Evolutionary conservation across 2,888 invertebrate species (phyloP), one percentile per base, ranked within the genome.

Genomic region (Steinernema scapterisci): DNA sequence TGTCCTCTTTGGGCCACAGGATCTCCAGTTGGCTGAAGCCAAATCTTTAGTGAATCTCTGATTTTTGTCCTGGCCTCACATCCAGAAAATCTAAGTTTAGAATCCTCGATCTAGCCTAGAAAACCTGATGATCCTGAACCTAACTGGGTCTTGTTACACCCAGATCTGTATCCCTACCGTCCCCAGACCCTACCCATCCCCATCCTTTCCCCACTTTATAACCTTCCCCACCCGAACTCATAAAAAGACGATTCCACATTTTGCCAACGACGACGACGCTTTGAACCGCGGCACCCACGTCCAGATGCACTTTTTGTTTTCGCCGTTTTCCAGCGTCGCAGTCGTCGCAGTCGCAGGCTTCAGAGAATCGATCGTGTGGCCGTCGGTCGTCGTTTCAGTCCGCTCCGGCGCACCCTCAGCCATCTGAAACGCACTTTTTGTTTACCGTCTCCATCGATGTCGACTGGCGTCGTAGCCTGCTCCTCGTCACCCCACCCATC

Each of bases 231-330:
- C 21, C n/a, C 52, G 52, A 19, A 52, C 52, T 52, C 52, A 21
- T 23, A 19, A 52, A 23, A 52, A 23, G 21, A 38, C 3, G 38
- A 38, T 9, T 38, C 9, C 38, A 21, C 21, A 21, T 52, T 21
- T 21, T 48, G 48, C n/a, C 48, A n/a, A n/a, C 52, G 23, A 6
- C 63, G 21, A 21, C 31, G 31, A 9, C 31, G 63, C 31, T 63
- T 25, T 63, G 38, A 38, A 38, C 38, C 38, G 38, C 63, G 63
- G 23, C 63, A 63, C 38, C 63, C 54, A 25, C 63, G 63, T 63
- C 27, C 63, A 27, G 38, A 63, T 63, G 63, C 38, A 63, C 63
- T 63, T 63, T 63, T 63, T 63, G 63, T 63, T 63, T 63, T 63
- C 63, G 63, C 31, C 19, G 13, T 54, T 54, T 38, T 38, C 38